Evolutionary conservation across 2,797 vertebrate genomes (phyloP).

Genomic region (Propithecus perrieri): DNA sequence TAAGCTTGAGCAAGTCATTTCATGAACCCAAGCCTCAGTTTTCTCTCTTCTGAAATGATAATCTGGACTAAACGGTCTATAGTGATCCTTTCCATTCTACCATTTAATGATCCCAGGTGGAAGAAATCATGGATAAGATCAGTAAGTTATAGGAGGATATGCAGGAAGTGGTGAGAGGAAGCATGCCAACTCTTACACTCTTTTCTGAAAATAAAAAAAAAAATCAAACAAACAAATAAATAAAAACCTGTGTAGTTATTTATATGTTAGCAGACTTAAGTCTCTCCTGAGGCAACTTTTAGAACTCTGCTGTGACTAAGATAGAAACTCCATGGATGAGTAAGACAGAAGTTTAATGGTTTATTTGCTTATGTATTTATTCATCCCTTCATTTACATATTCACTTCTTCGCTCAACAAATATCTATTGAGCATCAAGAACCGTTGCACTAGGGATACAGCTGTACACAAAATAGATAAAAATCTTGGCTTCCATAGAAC

Average conservation of each 20-base stretch:
- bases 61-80: background rate
- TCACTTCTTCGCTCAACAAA: background rate
- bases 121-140: background rate
- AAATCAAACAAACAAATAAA: background rate
- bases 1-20: slow-evolving; percentile 2
- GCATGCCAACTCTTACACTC: background rate
- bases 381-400: background rate
- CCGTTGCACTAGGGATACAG: background rate
- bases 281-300: background rate
- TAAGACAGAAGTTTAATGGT: background rate
- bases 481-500: background rate
- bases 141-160: background rate
- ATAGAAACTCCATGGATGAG: background rate
- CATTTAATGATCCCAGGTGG: background rate
- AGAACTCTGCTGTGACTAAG: background rate
- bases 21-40: background rate
- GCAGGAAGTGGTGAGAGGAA: background rate
- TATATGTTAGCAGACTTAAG: background rate
- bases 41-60: slow-evolving; percentile 7
- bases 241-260: background rate
- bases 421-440: background rate
- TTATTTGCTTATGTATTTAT: background rate
- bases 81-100: background rate
- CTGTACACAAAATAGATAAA: background rate
- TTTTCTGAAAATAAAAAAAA: background rate